Conservation (phyloP, 2,888 invertebrate genomes). For the Chloromyia formosa region DNA sequence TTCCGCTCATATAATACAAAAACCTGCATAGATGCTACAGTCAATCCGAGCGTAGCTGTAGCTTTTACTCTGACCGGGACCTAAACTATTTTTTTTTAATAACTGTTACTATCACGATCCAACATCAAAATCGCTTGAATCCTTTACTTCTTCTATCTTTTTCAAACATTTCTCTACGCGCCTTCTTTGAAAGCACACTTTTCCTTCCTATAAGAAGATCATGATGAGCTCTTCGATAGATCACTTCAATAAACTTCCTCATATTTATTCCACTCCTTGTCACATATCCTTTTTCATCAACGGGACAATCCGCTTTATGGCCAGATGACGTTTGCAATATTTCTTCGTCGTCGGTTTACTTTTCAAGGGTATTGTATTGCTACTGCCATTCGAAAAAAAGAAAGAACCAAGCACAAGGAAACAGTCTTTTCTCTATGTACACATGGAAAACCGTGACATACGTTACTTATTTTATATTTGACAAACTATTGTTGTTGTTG, state of each 20-base stretch:
- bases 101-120: too few species aligned
- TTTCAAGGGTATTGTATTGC: conserved; percentile 7
- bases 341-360: conserved; percentile 36
- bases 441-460: not conserved
- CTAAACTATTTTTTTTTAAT: too few species aligned
- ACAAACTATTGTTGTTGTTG: not conserved
- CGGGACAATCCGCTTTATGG: conserved; percentile 25
- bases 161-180: too few species aligned
- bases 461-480: conserved; percentile 8
- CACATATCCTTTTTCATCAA: conserved; percentile 3
- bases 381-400: not conserved
- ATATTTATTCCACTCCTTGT: not conserved
- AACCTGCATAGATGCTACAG: too few species aligned
- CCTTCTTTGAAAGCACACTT: conserved; percentile 1
- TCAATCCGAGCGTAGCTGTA: too few species aligned
- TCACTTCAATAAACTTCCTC: not conserved
- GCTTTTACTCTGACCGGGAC: too few species aligned
- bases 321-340: conserved; percentile 49
- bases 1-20: too few species aligned
- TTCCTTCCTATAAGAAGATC: conserved; percentile 13
- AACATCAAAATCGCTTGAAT: too few species aligned
- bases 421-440: conserved; percentile 16
- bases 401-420: not conserved
- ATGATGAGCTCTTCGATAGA: conserved; percentile 22
- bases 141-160: too few species aligned